These are phyloP conservation scores for Pseudopipra pipra DNA, from an alignment of 2,113 vertebrate species.

Conservation along the genomic window DNA sequence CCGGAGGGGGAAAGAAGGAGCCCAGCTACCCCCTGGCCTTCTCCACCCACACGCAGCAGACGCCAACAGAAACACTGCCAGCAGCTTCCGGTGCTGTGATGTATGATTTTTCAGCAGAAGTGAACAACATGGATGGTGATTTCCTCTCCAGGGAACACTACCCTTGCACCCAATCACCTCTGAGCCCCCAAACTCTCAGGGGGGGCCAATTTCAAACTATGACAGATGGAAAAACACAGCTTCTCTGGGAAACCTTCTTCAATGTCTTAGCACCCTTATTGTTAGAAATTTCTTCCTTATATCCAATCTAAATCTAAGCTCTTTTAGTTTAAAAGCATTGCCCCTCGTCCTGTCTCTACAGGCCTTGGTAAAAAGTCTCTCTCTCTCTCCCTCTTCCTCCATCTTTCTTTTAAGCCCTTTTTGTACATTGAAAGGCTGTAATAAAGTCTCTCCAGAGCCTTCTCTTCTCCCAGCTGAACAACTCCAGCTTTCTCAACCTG, in stretches of 20 bases:
- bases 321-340: neutral
- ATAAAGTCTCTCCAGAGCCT: neutral
- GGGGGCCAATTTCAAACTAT: no score
- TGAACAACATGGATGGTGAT: no score
- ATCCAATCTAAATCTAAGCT: neutral
- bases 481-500: neutral
- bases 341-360: neutral
- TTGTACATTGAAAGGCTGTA: neutral
- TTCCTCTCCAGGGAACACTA: no score
- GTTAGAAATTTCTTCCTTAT: neutral
- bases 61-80: no score
- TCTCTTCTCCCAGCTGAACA: neutral
- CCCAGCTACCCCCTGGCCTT: no score
- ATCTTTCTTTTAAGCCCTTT: neutral
- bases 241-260: neutral
- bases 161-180: no score
- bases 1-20: no score
- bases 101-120: no score
- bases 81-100: no score
- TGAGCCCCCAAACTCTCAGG: no score
- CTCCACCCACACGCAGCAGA: no score
- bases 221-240: neutral
- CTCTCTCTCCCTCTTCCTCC: neutral
- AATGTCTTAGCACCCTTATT: neutral
- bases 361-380: neutral